Conservation (phyloP, 2,888 invertebrate genomes). For the Lumbricus terrestris region DNA sequence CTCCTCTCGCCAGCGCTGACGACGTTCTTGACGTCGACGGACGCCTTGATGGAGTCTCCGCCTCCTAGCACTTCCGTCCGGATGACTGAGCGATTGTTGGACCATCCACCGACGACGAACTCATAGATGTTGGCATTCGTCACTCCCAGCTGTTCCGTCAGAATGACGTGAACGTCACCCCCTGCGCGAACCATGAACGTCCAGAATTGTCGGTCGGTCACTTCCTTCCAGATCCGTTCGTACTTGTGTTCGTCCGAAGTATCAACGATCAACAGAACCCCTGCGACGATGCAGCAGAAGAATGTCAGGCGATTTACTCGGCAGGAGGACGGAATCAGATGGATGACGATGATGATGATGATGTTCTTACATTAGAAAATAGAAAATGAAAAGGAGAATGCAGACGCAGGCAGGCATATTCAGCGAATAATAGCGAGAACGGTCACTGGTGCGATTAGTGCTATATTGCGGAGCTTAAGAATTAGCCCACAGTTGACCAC, state of each 20-base stretch:
- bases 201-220: constrained; percentile 25
- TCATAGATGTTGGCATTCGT: constrained; percentile 22
- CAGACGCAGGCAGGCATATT: too few species aligned
- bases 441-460: too few species aligned
- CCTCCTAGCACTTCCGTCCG: constrained; percentile 25
- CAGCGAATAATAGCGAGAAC: not conserved
- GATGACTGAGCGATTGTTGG: constrained; percentile 24
- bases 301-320: too few species aligned
- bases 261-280: constrained; percentile 18
- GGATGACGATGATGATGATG: too few species aligned
- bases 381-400: too few species aligned
- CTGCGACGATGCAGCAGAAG: not conserved
- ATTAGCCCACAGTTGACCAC: too few species aligned
- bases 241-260: constrained; percentile 29
- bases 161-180: constrained; percentile 26
- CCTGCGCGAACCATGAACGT: constrained; percentile 26
- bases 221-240: constrained; percentile 30
- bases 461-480: too few species aligned
- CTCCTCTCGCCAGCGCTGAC: constrained; percentile 17
- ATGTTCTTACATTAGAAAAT: too few species aligned
- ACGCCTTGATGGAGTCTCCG: constrained; percentile 18
- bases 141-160: constrained; percentile 25
- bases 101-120: constrained; percentile 29
- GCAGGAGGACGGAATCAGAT: too few species aligned
- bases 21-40: not conserved